These are phyloP conservation scores for Telenomus remus DNA, from an alignment of 1,140 invertebrate genomes.

Conservation along the genomic window DNA sequence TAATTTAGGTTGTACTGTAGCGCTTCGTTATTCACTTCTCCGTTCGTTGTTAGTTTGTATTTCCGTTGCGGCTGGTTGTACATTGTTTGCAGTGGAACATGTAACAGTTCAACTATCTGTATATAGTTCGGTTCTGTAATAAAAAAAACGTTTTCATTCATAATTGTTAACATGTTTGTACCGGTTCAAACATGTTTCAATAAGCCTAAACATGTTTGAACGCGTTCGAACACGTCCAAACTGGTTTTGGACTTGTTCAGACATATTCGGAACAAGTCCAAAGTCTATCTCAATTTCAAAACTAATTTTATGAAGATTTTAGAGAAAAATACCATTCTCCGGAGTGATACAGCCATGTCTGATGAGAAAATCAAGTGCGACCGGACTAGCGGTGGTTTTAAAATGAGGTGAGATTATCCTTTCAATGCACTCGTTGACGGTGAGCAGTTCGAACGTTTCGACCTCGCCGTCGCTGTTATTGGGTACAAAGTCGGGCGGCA, in stretches of 20 bases:
- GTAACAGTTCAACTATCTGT: constrained; percentile 88
- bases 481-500: constrained; percentile 91
- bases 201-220: no score
- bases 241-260: no score
- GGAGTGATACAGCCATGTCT: constrained; percentile 91
- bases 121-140: constrained; percentile 86
- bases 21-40: constrained; percentile 66
- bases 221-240: no score
- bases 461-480: constrained; percentile 95
- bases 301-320: no score
- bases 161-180: no score
- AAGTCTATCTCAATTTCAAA: no score
- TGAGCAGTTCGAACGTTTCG: constrained; percentile 89
- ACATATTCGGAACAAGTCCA: no score
- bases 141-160: constrained; percentile 29
- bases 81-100: constrained; percentile 87
- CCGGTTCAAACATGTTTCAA: no score
- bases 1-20: constrained; percentile 49
- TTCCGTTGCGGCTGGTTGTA: constrained; percentile 76
- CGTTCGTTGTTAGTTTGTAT: constrained; percentile 72
- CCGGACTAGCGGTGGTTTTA: constrained; percentile 93
- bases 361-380: constrained; percentile 93
- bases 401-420: constrained; percentile 88
- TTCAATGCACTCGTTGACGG: constrained; percentile 86
- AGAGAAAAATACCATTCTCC: constrained; percentile 86